Evolutionary conservation across 1,140 invertebrate species (phyloP).

Genomic region (Drosophila saltans): DNA sequence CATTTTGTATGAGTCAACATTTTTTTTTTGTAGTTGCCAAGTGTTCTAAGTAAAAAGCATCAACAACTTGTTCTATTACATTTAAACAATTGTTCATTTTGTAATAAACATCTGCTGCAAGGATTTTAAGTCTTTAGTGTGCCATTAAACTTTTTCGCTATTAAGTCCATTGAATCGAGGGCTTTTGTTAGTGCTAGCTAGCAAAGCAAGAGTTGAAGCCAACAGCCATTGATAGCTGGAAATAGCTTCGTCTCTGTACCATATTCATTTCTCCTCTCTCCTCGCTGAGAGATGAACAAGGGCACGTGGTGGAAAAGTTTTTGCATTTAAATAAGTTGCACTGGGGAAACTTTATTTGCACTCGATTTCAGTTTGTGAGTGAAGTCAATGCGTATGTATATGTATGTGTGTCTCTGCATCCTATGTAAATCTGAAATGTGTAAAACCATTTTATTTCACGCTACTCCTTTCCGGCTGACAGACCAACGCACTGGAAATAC

Average conservation of each 20-base stretch:
- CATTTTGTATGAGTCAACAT: background rate
- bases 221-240: constrained; percentile 9
- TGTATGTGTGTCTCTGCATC: background rate
- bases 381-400: constrained; percentile 6
- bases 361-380: constrained; percentile 50
- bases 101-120: background rate
- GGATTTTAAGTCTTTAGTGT: background rate
- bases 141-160: background rate
- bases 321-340: constrained; percentile 67
- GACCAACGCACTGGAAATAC: background rate
- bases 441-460: constrained; percentile 15
- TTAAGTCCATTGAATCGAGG: background rate
- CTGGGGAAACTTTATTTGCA: constrained; percentile 67
- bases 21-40: background rate
- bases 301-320: constrained; percentile 45
- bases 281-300: background rate
- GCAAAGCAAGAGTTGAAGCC: constrained; percentile 13
- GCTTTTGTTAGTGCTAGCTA: background rate
- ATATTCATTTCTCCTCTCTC: background rate
- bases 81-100: constrained; percentile 6
- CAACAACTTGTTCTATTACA: background rate
- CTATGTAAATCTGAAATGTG: constrained; percentile 18
- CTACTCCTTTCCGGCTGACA: background rate
- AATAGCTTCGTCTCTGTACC: background rate
- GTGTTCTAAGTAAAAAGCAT: background rate